Conservation (phyloP, 1,140 invertebrate genomes). For the Theocolax elegans region DNA sequence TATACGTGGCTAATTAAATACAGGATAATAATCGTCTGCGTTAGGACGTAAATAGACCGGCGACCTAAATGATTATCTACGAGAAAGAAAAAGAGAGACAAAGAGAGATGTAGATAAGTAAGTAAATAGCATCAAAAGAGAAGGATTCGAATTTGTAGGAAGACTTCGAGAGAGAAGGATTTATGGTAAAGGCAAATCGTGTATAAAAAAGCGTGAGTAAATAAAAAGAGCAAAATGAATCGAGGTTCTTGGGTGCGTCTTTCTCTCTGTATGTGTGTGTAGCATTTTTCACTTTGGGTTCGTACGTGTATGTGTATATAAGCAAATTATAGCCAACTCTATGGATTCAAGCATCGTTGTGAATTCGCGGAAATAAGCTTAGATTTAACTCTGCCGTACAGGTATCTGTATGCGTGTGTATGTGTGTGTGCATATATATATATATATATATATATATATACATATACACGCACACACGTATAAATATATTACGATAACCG, state of each 20-base stretch:
- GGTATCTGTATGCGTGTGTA: not conserved
- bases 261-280: too few species aligned
- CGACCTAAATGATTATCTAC: slow-evolving; percentile 16
- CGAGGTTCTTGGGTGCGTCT: too few species aligned
- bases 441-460: too few species aligned
- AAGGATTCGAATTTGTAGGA: slow-evolving; percentile 2
- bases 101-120: not conserved
- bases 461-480: too few species aligned
- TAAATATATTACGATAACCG: too few species aligned
- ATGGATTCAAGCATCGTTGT: too few species aligned
- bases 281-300: too few species aligned
- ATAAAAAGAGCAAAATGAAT: slow-evolving; percentile 3
- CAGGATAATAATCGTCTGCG: slow-evolving; percentile 27
- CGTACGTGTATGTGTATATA: too few species aligned
- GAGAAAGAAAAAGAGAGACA: not conserved
- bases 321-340: too few species aligned
- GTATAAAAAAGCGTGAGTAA: slow-evolving; percentile 1
- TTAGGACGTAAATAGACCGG: slow-evolving; percentile 18
- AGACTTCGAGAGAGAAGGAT: slow-evolving; percentile 13
- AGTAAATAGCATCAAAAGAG: not conserved
- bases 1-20: slow-evolving; percentile 20
- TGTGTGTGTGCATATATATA: not conserved
- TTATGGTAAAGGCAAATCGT: not conserved
- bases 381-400: too few species aligned
- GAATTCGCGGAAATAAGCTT: too few species aligned